Evolutionary conservation across 2,113 vertebrate species (phyloP).

Genomic region (Lutjanus erythropterus): DNA sequence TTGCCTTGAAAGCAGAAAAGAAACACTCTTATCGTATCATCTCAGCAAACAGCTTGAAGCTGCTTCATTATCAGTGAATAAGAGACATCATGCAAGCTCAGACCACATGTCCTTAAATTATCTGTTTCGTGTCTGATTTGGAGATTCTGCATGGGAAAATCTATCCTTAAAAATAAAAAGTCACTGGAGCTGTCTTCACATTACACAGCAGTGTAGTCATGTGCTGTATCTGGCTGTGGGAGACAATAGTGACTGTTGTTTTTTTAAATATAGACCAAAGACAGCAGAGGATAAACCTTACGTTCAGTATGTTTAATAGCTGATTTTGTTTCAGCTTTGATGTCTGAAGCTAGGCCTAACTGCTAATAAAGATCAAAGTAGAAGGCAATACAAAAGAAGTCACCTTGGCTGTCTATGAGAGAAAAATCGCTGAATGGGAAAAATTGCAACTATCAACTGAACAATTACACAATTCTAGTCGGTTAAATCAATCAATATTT

Average conservation of each 20-base stretch:
- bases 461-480: no score
- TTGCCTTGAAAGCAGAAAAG: constrained; percentile 20
- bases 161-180: background rate
- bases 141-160: constrained; percentile 9
- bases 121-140: constrained; percentile 20
- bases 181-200: background rate
- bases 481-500: no score
- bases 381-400: no score
- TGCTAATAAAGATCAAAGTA: no score
- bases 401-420: no score
- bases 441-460: no score
- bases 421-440: no score
- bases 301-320: background rate
- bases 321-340: background rate
- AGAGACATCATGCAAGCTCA: background rate
- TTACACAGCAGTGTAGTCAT: background rate
- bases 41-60: constrained; percentile 3
- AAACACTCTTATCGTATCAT: constrained; percentile 3
- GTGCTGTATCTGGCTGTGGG: constrained; percentile 4
- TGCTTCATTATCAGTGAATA: constrained; percentile 7
- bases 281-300: constrained; percentile 6
- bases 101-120: constrained; percentile 12
- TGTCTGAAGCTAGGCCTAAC: background rate
- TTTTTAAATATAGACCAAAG: background rate
- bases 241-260: background rate